These are phyloP conservation scores for Athripsodes cinereus DNA, from an alignment of 2,888 invertebrate species.

Conservation along the genomic window DNA sequence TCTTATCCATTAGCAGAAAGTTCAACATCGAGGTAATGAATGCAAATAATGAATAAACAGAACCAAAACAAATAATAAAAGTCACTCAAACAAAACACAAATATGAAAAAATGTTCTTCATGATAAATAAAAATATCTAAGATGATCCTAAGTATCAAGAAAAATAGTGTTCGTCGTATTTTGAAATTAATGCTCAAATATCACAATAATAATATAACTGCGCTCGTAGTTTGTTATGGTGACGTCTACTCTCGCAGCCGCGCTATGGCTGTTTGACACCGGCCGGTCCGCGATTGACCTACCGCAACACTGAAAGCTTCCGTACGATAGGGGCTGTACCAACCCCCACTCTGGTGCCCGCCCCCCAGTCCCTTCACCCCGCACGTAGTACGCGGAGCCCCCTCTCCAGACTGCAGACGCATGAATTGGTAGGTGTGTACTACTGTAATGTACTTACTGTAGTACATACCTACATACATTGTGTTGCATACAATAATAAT, in stretches of 20 bases:
- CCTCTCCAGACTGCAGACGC: slow-evolving; percentile 8
- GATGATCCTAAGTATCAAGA: too few relatives aligned
- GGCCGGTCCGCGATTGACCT: slow-evolving; percentile 50
- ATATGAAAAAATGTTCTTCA: background rate
- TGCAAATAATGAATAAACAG: slow-evolving; percentile 1
- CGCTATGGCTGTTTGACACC: slow-evolving; percentile 36
- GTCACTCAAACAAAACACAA: slow-evolving; percentile 12
- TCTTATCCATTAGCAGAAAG: background rate
- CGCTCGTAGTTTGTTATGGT: slow-evolving; percentile 26
- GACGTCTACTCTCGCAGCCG: slow-evolving; percentile 36
- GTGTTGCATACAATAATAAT: too few relatives aligned
- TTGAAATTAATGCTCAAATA: too few relatives aligned
- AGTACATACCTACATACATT: too few relatives aligned
- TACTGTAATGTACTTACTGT: background rate
- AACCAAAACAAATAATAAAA: slow-evolving; percentile 1
- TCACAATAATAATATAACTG: too few relatives aligned
- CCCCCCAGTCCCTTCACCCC: slow-evolving; percentile 8
- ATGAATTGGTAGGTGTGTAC: slow-evolving; percentile 21
- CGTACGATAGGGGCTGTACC: slow-evolving; percentile 37
- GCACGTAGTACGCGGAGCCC: slow-evolving; percentile 20
- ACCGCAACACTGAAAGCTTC: slow-evolving; percentile 55
- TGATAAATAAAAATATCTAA: background rate
- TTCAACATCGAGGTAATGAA: background rate
- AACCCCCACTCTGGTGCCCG: slow-evolving; percentile 28
- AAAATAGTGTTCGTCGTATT: too few relatives aligned